These are phyloP conservation scores for Perizoma flavofasciatum DNA, from an alignment of 2,888 invertebrate species.

Conservation along the genomic window DNA sequence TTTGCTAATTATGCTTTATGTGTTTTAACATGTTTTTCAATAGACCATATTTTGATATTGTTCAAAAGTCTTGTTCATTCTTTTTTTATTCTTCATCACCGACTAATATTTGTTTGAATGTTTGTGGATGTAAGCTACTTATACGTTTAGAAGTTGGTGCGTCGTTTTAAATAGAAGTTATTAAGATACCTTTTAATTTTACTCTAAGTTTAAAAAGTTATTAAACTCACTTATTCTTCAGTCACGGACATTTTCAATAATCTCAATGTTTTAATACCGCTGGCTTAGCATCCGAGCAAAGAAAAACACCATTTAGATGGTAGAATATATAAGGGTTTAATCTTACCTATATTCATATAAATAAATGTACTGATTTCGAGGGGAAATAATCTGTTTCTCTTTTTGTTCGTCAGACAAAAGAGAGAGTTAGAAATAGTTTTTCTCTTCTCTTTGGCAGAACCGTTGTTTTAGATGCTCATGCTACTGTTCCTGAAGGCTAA, in stretches of 20 bases:
- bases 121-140: neutral
- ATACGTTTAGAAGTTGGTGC: slow-evolving; percentile 7
- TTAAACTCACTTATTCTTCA: slow-evolving; percentile 12
- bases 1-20: slow-evolving; percentile 39
- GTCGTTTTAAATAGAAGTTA: slow-evolving; percentile 5
- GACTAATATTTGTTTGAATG: neutral
- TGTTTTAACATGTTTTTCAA: slow-evolving; percentile 30
- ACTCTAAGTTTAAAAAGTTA: slow-evolving; percentile 1
- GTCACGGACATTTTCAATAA: slow-evolving; percentile 19
- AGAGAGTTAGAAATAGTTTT: too few species aligned
- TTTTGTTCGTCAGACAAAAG: too few species aligned
- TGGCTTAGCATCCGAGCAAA: neutral
- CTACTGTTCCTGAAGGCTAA: too few species aligned
- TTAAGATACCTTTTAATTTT: neutral
- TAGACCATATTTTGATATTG: slow-evolving; percentile 19
- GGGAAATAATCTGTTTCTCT: too few species aligned
- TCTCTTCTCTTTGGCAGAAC: too few species aligned
- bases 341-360: too few species aligned
- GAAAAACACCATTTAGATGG: too few species aligned
- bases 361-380: too few species aligned
- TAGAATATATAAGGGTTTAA: too few species aligned
- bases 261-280: neutral
- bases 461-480: too few species aligned
- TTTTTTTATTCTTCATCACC: slow-evolving; percentile 17
- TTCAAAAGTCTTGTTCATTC: slow-evolving; percentile 19